phyloP scores from a whole-genome alignment of 2,888 invertebrate genomes.

The Dyspetes luteomarginatus region DNA sequence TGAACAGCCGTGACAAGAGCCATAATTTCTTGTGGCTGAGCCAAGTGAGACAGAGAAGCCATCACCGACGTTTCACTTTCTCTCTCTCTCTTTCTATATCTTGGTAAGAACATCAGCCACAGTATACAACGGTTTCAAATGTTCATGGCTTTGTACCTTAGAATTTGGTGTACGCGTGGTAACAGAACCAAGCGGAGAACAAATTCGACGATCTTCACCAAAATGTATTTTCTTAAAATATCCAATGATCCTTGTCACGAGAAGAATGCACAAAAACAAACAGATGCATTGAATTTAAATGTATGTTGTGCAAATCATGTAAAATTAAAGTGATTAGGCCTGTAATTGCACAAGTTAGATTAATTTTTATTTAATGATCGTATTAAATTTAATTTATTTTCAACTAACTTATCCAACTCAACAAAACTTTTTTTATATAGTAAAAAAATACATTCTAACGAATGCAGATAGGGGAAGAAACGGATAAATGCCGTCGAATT shows the following conservation, averaged over 20 bases:
- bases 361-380: too few species aligned
- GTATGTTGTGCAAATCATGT: too few species aligned
- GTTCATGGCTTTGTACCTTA: constrained; percentile 19
- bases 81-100: constrained; percentile 50
- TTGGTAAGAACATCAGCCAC: constrained; percentile 30
- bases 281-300: too few species aligned
- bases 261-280: too few species aligned
- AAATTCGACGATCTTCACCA: neutral
- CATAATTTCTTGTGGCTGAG: constrained; percentile 86
- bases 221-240: neutral
- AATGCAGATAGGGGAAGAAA: too few species aligned
- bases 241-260: neutral
- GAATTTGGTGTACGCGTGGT: constrained; percentile 11
- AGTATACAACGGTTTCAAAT: constrained; percentile 15
- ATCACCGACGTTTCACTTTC: constrained; percentile 56
- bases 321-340: too few species aligned
- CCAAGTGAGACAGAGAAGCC: constrained; percentile 71
- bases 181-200: neutral
- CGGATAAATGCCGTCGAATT: too few species aligned
- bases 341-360: too few species aligned
- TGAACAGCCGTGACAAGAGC: constrained; percentile 89
- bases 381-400: too few species aligned
- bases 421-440: too few species aligned
- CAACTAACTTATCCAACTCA: too few species aligned
- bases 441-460: too few species aligned